Evolutionary conservation across 2,113 vertebrate genomes (phyloP).

Genomic region (Indri indri): DNA sequence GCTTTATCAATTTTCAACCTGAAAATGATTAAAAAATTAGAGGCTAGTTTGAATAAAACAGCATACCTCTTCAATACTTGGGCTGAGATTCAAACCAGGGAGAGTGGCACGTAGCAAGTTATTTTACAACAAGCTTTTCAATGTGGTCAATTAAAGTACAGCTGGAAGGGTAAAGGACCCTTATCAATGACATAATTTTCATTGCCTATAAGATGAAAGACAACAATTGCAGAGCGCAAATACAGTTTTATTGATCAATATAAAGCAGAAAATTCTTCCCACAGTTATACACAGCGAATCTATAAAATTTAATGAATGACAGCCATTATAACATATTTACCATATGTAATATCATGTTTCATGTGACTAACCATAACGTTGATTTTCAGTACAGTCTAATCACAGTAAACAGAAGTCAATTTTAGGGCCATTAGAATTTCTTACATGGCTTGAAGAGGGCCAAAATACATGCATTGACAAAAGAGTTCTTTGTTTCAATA

Average conservation of each 20-base stretch:
- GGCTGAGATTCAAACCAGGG: background rate
- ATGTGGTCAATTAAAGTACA: background rate
- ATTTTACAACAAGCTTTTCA: background rate
- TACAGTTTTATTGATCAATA: background rate
- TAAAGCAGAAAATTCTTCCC: background rate
- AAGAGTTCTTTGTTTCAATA: background rate
- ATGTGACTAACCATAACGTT: background rate
- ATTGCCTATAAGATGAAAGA: background rate
- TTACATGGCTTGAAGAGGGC: background rate
- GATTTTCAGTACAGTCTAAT: background rate
- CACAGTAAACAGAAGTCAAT: background rate
- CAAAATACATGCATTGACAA: background rate
- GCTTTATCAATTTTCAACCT: background rate
- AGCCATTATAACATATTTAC: background rate
- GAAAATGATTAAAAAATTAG: background rate
- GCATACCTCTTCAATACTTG: background rate
- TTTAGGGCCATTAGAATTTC: background rate
- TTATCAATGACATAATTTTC: background rate
- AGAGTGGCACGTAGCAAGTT: background rate
- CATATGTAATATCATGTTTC: background rate
- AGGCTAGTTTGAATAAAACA: background rate
- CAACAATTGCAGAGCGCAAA: background rate
- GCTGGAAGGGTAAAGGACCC: background rate
- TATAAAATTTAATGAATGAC: background rate
- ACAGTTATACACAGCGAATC: too few relatives aligned